Conservation (phyloP, 2,888 invertebrate genomes). For the Erebia ligea region DNA sequence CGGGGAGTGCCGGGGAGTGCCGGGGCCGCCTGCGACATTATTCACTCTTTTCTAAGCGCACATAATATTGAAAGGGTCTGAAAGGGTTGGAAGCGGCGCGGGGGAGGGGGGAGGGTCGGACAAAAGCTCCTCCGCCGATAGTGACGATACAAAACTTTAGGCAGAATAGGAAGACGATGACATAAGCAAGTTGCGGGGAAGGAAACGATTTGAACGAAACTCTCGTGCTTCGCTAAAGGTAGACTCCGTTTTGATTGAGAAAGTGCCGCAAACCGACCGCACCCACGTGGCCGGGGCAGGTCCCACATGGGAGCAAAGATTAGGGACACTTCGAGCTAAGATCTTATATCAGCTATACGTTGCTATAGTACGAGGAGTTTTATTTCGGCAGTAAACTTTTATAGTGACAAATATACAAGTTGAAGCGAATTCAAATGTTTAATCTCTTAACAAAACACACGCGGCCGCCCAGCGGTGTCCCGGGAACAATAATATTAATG, state of each 20-base stretch:
- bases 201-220: not conserved
- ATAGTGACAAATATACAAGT: not conserved
- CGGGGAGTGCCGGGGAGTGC: too few species aligned
- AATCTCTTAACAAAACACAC: not conserved
- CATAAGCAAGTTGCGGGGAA: not conserved
- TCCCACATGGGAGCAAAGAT: too few species aligned
- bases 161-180: slow-evolving; percentile 2
- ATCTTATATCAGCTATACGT: not conserved
- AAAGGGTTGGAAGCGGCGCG: not conserved
- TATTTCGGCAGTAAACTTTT: too few species aligned
- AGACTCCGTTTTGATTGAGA: not conserved
- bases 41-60: slow-evolving; percentile 15
- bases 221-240: not conserved
- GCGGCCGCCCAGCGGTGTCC: too few species aligned
- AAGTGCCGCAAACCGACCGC: not conserved
- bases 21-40: slow-evolving; percentile 11
- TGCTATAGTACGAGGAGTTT: too few species aligned
- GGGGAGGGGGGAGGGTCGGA: not conserved
- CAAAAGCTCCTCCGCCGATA: slow-evolving; percentile 10
- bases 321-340: not conserved
- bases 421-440: not conserved
- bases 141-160: slow-evolving; percentile 16
- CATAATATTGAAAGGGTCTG: slow-evolving; percentile 13
- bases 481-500: not conserved
- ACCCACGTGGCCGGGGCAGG: too few species aligned